Evolutionary conservation across 2,113 vertebrate genomes (phyloP), one percentile per base, ranked within the genome.

Genomic region (Notiomystis cincta): DNA sequence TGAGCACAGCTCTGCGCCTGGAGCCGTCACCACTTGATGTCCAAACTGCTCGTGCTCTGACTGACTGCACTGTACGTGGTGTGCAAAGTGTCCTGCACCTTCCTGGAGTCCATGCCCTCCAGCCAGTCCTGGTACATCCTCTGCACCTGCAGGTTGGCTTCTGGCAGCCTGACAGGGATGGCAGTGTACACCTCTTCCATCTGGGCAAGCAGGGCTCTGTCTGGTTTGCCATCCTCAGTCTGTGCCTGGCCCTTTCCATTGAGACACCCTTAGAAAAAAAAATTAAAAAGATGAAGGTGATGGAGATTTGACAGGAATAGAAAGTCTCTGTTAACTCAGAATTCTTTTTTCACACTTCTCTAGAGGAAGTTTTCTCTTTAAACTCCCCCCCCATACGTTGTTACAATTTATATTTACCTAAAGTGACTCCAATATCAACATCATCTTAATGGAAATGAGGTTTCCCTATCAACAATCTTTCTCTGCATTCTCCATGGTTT

Each of bases 121-220:
- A 99, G 98, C 99, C 99, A 99, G 93, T 99, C 98, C 92, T 97
- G 98, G 96, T 99, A 99, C 60, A 99, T 97, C 87, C 96, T 98
- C 60, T 98, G 98, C 31, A 99, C 94, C 0, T 94, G 93, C 6
- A 96, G 23, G 53, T 98, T 99, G 87, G 93, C 73, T 69, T 99
- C 99, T 0, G 99, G 99, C 22, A 98, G 98, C 47, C 94, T 97
- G 37, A 99, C 97, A 0, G 99, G 99, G 54, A 99, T 94, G 14
- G 97, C 97, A 24, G 98, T 93, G 70, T 99, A 99, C 58, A 98
- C 96, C 38, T 99, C 98, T 61, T 99, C 99, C 99, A 99, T 99
- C 94, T 98, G 99, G 81, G 96, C 98, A 16, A 99, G 98, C 83
- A 99, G 96, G 12, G 95, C 96, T 90, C 98, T 98, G 70, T 99